phyloP scores from a whole-genome alignment of 2,113 vertebrate genomes.

The Turnix velox region DNA sequence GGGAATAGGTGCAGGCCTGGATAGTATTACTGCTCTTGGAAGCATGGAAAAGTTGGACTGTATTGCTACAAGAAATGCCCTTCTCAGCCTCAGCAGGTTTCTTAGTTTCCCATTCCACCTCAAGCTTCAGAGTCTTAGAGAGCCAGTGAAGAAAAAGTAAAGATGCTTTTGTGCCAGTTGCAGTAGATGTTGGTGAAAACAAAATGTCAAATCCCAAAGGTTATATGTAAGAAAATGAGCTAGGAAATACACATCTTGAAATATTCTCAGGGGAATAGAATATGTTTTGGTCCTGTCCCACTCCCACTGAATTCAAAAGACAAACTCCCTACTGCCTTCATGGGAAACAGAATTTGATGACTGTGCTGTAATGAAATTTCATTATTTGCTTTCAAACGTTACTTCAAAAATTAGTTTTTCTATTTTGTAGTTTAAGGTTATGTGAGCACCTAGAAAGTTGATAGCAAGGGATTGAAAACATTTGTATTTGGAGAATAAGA shows the following conservation, averaged over 20 bases:
- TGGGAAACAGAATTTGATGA: neutral
- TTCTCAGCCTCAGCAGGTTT: neutral
- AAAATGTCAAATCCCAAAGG: neutral
- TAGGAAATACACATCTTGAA: neutral
- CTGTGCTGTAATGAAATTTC: neutral
- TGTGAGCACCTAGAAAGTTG: neutral
- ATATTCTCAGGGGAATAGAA: neutral
- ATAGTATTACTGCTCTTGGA: neutral
- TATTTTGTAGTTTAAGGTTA: neutral
- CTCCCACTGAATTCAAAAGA: neutral
- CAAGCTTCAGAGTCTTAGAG: neutral
- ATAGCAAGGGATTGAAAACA: neutral
- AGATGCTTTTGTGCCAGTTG: neutral
- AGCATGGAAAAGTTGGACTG: neutral
- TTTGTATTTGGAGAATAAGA: neutral
- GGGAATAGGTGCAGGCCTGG: neutral
- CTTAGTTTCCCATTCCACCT: neutral
- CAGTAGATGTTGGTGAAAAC: neutral
- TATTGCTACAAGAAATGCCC: neutral
- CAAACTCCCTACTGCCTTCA: neutral
- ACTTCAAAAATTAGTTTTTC: neutral
- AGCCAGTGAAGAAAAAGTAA: neutral
- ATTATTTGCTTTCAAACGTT: neutral
- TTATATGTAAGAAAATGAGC: neutral
- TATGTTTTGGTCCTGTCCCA: neutral